A percentile compares a stretch with the other conserved stretches of the same genome.
phyloP scores from a whole-genome alignment of 2,797 vertebrate genomes.

The Acanthurus leucopareius region DNA sequence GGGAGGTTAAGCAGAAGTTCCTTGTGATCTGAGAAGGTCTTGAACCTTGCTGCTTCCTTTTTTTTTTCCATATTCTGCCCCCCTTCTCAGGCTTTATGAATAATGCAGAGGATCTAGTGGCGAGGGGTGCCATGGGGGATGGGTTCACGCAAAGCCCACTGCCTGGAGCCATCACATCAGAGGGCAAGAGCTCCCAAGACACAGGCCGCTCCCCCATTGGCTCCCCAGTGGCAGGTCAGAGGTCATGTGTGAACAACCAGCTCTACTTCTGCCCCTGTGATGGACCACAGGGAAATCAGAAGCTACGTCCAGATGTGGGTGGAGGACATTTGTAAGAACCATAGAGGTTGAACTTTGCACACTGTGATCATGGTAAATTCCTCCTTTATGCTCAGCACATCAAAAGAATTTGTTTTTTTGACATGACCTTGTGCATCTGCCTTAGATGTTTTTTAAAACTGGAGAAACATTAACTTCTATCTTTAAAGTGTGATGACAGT shows the following conservation, averaged over 20 bases:
- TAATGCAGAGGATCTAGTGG: slow-evolving; percentile 86
- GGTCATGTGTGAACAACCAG: slow-evolving; percentile 82
- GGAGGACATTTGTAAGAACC: slow-evolving; percentile 82
- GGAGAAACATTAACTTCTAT: slow-evolving; percentile 10
- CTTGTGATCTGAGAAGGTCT: slow-evolving; percentile 88
- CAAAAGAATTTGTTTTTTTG: slow-evolving; percentile 44
- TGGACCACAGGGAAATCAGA: slow-evolving; percentile 80
- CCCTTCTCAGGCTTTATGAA: slow-evolving; percentile 79
- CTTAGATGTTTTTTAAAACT: slow-evolving; percentile 24
- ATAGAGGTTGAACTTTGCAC: slow-evolving; percentile 77
- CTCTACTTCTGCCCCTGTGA: slow-evolving; percentile 76
- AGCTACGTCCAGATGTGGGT: slow-evolving; percentile 72
- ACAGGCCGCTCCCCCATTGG: slow-evolving; percentile 71
- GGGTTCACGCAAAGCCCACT: slow-evolving; percentile 83
- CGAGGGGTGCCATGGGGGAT: slow-evolving; percentile 80
- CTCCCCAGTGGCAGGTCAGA: slow-evolving; percentile 77
- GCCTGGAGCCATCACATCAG: slow-evolving; percentile 88
- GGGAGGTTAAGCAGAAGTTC: slow-evolving; percentile 87
- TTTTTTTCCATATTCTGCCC: slow-evolving; percentile 80
- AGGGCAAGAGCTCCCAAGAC: slow-evolving; percentile 81
- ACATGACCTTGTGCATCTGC: slow-evolving; percentile 25
- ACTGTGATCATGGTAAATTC: slow-evolving; percentile 76
- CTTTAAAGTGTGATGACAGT: not conserved
- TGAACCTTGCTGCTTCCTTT: slow-evolving; percentile 80
- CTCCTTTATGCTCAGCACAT: slow-evolving; percentile 56